These are phyloP conservation scores for Kryptopterus vitreolus DNA, from an alignment of 2,797 vertebrate genomes.

Conservation along the genomic window DNA sequence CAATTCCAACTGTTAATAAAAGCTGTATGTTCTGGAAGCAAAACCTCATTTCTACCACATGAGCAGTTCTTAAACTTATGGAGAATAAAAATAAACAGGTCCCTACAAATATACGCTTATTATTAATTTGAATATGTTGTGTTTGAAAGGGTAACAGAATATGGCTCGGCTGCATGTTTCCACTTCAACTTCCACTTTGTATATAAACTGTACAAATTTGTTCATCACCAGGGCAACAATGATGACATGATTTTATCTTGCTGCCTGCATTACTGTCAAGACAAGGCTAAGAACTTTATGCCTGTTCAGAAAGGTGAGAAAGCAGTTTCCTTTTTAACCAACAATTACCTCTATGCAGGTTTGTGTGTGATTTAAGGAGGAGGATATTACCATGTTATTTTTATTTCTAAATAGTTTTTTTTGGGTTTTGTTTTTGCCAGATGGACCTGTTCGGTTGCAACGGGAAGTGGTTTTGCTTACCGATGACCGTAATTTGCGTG, in stretches of 20 bases:
- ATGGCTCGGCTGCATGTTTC: neutral
- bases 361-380: neutral
- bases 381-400: neutral
- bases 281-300: conserved; percentile 97
- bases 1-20: no score
- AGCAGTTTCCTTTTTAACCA: neutral
- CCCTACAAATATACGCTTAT: neutral
- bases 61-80: no score
- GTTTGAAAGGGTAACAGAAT: neutral
- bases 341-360: neutral
- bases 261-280: conserved; percentile 98
- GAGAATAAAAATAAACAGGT: no score
- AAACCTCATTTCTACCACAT: no score
- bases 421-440: conserved; percentile 49
- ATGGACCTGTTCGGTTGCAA: conserved; percentile 87
- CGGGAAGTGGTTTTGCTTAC: conserved; percentile 96
- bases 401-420: neutral
- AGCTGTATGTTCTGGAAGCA: no score
- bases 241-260: conserved; percentile 96
- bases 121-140: neutral
- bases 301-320: conserved; percentile 86
- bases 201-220: neutral
- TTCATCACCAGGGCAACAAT: conserved; percentile 87
- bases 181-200: no score
- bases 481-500: conserved; percentile 94